Percentiles rank a stretch among this genome's conserved stretches.
Conservation (phyloP, 2,888 invertebrate species). For the Cerceris rybyensis region DNA sequence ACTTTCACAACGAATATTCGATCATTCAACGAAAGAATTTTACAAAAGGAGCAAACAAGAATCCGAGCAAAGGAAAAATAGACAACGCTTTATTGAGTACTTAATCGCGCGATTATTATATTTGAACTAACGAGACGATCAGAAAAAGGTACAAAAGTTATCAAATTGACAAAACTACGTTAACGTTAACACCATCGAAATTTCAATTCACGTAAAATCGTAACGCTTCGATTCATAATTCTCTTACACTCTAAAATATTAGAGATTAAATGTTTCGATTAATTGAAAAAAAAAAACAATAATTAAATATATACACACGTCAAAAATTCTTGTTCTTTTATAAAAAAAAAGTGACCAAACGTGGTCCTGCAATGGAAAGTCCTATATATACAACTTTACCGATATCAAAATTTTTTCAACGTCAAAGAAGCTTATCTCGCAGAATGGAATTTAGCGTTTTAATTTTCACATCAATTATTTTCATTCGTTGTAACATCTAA, state of each 20-base stretch:
- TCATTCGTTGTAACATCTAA: too few species aligned
- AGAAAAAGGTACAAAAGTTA: constrained; percentile 5
- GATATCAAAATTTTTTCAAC: too few species aligned
- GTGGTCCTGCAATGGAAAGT: too few species aligned
- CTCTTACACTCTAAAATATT: constrained; percentile 22
- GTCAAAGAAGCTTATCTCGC: too few species aligned
- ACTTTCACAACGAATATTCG: too few species aligned
- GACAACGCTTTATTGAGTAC: background rate
- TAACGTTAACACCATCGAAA: background rate
- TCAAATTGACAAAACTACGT: background rate
- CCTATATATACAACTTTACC: too few species aligned
- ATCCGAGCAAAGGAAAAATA: too few species aligned
- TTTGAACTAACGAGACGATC: background rate
- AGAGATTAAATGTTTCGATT: constrained; percentile 3
- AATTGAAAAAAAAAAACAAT: background rate
- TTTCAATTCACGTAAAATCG: background rate
- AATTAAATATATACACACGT: constrained; percentile 14
- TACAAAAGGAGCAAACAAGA: too few species aligned
- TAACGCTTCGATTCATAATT: background rate
- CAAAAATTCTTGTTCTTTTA: constrained; percentile 2
- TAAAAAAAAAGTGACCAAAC: too few species aligned
- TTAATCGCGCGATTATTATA: constrained; percentile 12
- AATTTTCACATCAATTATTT: too few species aligned
- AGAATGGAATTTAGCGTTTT: too few species aligned
- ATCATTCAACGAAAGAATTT: too few species aligned